These are phyloP conservation scores for Oscheius myriophilus DNA, from an alignment of 2,888 invertebrate species.

Conservation along the genomic window DNA sequence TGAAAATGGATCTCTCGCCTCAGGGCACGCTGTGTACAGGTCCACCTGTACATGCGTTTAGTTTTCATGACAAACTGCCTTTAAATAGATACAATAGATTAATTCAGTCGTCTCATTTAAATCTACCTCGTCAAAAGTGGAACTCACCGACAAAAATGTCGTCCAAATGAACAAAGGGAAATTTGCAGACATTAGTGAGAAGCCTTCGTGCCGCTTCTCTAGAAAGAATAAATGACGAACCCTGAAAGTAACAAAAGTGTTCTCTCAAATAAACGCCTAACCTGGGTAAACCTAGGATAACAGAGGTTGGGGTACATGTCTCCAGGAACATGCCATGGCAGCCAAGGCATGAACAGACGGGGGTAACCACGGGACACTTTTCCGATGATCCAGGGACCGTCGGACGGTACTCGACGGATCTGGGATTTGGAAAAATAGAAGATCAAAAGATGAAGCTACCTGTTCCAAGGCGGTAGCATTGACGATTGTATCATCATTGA, in stretches of 20 bases:
- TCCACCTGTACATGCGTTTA: too few relatives aligned
- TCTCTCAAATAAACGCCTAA: conserved; percentile 9
- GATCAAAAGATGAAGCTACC: conserved; percentile 31
- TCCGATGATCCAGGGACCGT: conserved; percentile 59
- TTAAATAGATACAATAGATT: too few relatives aligned
- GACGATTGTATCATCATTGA: conserved; percentile 68
- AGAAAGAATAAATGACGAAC: conserved; percentile 68
- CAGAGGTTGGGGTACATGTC: conserved; percentile 66
- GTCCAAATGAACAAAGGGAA: conserved; percentile 67
- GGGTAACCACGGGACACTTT: conserved; percentile 69
- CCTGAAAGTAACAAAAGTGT: conserved; percentile 58
- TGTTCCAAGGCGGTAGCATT: conserved; percentile 63
- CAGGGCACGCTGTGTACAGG: too few relatives aligned
- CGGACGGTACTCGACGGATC: conserved; percentile 32
- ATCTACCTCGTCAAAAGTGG: too few relatives aligned
- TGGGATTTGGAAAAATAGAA: conserved; percentile 5
- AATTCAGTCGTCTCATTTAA: too few relatives aligned
- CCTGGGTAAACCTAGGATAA: conserved; percentile 68
- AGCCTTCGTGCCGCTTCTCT: conserved; percentile 55
- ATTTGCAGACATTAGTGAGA: conserved; percentile 58
- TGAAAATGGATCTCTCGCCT: too few relatives aligned
- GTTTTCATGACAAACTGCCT: too few relatives aligned
- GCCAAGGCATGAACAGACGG: conserved; percentile 67
- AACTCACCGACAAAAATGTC: conserved; percentile 66
- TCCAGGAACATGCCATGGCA: conserved; percentile 67